Evolutionary conservation across 2,113 vertebrate genomes (phyloP).

Genomic region (Sylvietta virens): DNA sequence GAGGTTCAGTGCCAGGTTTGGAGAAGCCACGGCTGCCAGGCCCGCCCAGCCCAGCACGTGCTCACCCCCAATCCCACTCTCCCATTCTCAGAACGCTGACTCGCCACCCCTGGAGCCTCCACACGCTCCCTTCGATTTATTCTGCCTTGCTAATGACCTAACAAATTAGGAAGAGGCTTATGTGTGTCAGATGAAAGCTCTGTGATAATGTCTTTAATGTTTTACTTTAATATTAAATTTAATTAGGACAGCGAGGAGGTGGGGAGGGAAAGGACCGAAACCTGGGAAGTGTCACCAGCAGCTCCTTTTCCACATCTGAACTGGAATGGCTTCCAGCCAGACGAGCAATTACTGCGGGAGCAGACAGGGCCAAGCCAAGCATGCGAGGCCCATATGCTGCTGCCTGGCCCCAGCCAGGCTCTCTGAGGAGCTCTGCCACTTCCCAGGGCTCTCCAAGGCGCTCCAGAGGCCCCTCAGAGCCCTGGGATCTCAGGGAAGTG

Average conservation of each 20-base stretch:
- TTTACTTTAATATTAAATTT: conserved; percentile 27
- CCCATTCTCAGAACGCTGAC: not conserved
- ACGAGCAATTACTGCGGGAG: conserved; percentile 20
- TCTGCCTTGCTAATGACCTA: not conserved
- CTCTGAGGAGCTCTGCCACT: not conserved
- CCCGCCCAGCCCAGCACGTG: not conserved
- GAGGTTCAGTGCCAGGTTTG: not conserved
- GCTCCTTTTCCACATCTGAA: conserved; percentile 22
- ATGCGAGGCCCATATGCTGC: not conserved
- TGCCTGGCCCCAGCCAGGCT: not conserved
- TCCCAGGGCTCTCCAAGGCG: not conserved
- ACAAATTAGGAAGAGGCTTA: not conserved
- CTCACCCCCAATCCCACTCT: not conserved
- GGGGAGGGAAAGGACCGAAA: not conserved
- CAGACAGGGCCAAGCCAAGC: conserved; percentile 1
- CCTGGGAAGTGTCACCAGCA: conserved; percentile 2
- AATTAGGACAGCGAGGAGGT: conserved; percentile 18
- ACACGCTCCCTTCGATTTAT: not conserved
- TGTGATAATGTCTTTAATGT: not conserved
- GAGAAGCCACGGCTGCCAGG: not conserved
- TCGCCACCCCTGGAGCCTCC: not conserved
- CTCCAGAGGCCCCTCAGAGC: not conserved
- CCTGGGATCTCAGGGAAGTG: not conserved
- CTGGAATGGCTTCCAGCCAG: conserved; percentile 25
- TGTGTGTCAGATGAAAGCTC: not conserved